phyloP scores from a whole-genome alignment of 2,888 invertebrate species.

The Acrobasis consociella region DNA sequence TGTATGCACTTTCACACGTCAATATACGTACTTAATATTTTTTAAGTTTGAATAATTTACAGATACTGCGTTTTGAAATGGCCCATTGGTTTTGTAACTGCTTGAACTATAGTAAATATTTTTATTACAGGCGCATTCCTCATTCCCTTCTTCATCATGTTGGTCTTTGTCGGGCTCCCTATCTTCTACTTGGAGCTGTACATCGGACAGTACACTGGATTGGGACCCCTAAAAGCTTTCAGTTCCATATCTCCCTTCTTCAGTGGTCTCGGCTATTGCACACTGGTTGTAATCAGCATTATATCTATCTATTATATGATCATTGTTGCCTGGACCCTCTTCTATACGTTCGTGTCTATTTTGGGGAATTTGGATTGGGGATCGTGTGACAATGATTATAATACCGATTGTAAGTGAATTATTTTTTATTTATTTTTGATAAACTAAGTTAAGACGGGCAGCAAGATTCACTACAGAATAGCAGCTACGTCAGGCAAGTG shows the following conservation, averaged over 20 bases:
- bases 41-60: too few relatives aligned
- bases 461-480: too few relatives aligned
- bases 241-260: conserved; percentile 84
- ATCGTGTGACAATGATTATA: conserved; percentile 84
- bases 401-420: conserved; percentile 81
- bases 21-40: too few relatives aligned
- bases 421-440: conserved; percentile 7
- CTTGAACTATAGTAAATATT: too few relatives aligned
- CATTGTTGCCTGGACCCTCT: conserved; percentile 89
- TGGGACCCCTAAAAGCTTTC: conserved; percentile 87
- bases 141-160: conserved; percentile 88
- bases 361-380: conserved; percentile 86
- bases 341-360: conserved; percentile 88
- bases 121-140: conserved; percentile 87
- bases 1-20: too few relatives aligned
- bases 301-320: conserved; percentile 91
- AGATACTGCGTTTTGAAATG: too few relatives aligned
- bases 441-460: too few relatives aligned
- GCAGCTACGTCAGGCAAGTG: too few relatives aligned
- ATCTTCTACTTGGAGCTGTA: conserved; percentile 91
- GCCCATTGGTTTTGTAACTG: too few relatives aligned
- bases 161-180: conserved; percentile 89
- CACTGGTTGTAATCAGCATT: conserved; percentile 86
- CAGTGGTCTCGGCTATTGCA: conserved; percentile 85
- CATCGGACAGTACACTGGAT: conserved; percentile 89